Conservation (phyloP, 1,140 invertebrate species). For the Drosophila pectinifera region DNA sequence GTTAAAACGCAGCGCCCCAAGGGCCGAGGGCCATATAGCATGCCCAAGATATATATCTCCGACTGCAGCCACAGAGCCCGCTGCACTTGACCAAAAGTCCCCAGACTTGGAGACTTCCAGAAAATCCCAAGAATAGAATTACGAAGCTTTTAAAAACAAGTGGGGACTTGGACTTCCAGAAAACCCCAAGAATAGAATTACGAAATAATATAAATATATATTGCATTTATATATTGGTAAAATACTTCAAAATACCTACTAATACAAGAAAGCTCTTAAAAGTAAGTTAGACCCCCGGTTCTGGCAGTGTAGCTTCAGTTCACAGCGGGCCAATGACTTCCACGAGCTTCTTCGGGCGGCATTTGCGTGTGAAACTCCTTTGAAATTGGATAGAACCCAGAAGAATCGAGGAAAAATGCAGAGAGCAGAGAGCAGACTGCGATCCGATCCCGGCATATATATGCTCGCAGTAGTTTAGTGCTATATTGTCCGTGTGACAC, state of each 20-base stretch:
- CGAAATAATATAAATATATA: background rate
- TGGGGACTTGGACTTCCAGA: no score
- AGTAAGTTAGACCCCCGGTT: background rate
- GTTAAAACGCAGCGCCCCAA: conserved; percentile 68
- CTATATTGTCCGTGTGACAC: conserved; percentile 48
- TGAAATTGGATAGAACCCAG: conserved; percentile 67
- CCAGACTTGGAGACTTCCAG: no score
- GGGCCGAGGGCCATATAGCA: conserved; percentile 58
- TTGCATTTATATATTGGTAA: no score
- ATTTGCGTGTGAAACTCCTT: conserved; percentile 77
- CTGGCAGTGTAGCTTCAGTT: conserved; percentile 18
- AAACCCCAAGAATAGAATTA: no score
- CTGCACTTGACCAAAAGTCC: no score
- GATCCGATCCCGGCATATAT: background rate
- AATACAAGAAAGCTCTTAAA: background rate
- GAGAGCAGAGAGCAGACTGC: background rate
- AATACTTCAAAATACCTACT: no score
- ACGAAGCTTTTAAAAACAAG: no score
- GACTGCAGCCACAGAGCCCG: conserved; percentile 6
- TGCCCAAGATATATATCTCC: conserved; percentile 45
- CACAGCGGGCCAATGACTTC: conserved; percentile 47
- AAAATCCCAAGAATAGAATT: no score
- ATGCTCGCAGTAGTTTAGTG: background rate
- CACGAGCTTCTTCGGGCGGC: conserved; percentile 50
- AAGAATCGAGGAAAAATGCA: background rate